Evolutionary conservation across 2,113 vertebrate genomes (phyloP).

Genomic region (Sinocyclocheilus anophthalmus): DNA sequence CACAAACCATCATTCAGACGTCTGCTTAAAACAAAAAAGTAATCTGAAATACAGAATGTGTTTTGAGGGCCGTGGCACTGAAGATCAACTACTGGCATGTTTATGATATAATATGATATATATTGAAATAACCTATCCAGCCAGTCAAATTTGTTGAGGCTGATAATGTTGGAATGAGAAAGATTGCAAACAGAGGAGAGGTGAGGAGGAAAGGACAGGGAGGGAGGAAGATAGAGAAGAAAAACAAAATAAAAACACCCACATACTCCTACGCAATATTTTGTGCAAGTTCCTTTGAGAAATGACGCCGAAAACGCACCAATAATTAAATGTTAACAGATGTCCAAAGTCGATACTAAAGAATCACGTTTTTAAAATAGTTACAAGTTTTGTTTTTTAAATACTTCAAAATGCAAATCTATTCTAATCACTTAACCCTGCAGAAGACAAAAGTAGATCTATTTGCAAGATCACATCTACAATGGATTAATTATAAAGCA

Average conservation of each 20-base stretch:
- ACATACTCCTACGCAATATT: constrained; percentile 56
- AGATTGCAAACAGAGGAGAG: constrained; percentile 41
- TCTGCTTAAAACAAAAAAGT: not conserved
- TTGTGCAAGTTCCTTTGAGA: constrained; percentile 36
- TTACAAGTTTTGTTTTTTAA: not conserved
- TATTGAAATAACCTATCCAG: constrained; percentile 5
- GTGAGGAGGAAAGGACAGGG: constrained; percentile 16
- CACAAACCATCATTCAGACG: not conserved
- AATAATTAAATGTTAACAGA: not conserved
- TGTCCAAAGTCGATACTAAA: not conserved
- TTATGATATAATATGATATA: constrained; percentile 14
- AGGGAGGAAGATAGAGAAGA: constrained; percentile 38
- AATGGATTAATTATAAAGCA: not conserved
- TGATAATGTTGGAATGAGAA: constrained; percentile 55
- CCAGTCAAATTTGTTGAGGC: not conserved
- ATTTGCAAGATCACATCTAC: not conserved
- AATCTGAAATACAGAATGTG: not conserved
- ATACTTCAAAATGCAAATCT: not conserved
- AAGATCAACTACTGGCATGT: not conserved
- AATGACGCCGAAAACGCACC: not conserved
- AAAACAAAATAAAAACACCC: constrained; percentile 64
- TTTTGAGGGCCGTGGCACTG: not conserved
- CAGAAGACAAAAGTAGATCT: not conserved
- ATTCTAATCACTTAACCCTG: not conserved
- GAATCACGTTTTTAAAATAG: not conserved